These are phyloP conservation scores for Octodon degus DNA, from an alignment of 2,113 vertebrate genomes.

Conservation along the genomic window DNA sequence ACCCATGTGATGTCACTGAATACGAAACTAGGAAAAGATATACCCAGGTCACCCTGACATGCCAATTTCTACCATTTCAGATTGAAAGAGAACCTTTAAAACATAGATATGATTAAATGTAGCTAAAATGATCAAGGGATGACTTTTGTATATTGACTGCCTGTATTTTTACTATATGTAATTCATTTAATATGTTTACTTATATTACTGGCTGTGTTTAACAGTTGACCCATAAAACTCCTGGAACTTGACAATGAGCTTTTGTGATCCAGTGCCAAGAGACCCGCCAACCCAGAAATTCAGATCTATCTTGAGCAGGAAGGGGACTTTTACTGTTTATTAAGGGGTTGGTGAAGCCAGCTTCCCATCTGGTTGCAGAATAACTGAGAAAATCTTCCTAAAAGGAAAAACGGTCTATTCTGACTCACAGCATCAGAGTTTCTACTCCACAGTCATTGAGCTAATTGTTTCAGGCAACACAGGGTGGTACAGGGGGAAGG, in stretches of 20 bases:
- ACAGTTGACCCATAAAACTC: constrained; percentile 9
- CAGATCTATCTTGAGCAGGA: neutral
- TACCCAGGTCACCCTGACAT: neutral
- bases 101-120: neutral
- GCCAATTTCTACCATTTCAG: neutral
- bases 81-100: neutral
- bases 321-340: neutral
- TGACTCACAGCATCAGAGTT: neutral
- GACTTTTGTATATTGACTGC: neutral
- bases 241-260: neutral
- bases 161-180: neutral
- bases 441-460: neutral
- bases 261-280: neutral
- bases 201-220: constrained; percentile 31
- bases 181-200: neutral
- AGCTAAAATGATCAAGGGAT: neutral
- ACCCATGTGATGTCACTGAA: neutral
- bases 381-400: neutral
- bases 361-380: neutral
- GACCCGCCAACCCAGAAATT: fast-evolving
- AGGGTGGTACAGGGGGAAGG: neutral
- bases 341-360: neutral
- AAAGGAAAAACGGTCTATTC: neutral
- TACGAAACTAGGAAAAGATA: neutral
- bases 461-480: neutral